These are phyloP conservation scores for Pungitius pungitius DNA, from an alignment of 2,113 vertebrate genomes.

Conservation along the genomic window DNA sequence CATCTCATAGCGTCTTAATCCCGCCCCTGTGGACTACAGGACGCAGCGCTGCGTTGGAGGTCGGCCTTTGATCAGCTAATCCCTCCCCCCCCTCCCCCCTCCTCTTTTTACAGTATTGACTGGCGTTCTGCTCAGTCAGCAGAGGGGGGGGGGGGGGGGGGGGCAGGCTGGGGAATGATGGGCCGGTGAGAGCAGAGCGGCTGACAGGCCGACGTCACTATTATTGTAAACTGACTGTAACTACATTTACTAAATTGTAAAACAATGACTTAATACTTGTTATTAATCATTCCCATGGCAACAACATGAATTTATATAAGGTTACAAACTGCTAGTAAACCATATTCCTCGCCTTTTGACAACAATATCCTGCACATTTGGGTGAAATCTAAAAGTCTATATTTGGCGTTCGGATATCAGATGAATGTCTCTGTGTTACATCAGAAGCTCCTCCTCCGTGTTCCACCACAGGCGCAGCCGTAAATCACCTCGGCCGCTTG, in stretches of 20 bases:
- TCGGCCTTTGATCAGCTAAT: constrained; percentile 58
- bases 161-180: constrained; percentile 5
- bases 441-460: constrained; percentile 7
- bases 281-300: neutral
- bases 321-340: too few species aligned
- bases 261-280: neutral
- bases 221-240: too few species aligned
- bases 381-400: neutral
- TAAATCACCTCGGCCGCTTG: constrained; percentile 58
- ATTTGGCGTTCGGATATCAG: neutral
- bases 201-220: neutral
- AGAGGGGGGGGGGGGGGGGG: too few species aligned
- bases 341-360: neutral
- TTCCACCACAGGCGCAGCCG: constrained; percentile 19
- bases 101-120: constrained; percentile 41
- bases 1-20: constrained; percentile 39
- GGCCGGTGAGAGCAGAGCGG: neutral
- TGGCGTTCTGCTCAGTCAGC: constrained; percentile 35
- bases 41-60: constrained; percentile 29
- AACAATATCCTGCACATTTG: neutral
- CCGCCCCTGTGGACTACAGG: constrained; percentile 11
- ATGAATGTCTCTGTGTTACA: neutral
- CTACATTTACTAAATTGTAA: too few species aligned
- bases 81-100: constrained; percentile 20
- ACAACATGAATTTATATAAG: neutral